Percentiles rank a stretch among this genome's conserved stretches.
These are phyloP conservation scores for Flabesymbios commensalis DNA, from an alignment of 2,888 invertebrate species.

Conservation along the genomic window DNA sequence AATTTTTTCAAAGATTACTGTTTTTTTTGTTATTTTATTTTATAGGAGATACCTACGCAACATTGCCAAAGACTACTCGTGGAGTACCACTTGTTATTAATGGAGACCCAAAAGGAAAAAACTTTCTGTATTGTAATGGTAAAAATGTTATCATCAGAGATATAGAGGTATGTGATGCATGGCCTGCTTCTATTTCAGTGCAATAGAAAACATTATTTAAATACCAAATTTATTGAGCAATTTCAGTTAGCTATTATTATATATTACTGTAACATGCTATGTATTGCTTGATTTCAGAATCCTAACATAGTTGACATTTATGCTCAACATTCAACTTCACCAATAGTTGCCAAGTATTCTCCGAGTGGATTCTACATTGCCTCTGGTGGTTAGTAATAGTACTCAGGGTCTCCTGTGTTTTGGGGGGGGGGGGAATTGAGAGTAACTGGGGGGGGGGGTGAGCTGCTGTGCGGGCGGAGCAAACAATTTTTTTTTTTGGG, in stretches of 20 bases:
- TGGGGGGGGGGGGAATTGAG: too few relatives aligned
- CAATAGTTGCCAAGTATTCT: slow-evolving; percentile 96
- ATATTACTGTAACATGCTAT: background rate
- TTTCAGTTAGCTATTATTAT: background rate
- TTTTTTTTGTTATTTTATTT: slow-evolving; percentile 21
- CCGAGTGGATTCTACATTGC: slow-evolving; percentile 98
- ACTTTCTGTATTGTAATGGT: slow-evolving; percentile 95
- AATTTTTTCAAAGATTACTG: too few relatives aligned
- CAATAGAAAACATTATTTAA: background rate
- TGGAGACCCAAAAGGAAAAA: slow-evolving; percentile 94
- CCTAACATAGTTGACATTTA: slow-evolving; percentile 93
- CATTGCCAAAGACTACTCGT: slow-evolving; percentile 90
- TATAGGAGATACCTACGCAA: slow-evolving; percentile 72
- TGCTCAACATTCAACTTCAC: slow-evolving; percentile 93
- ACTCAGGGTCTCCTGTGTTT: too few relatives aligned
- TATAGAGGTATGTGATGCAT: slow-evolving; percentile 15
- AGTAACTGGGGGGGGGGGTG: too few relatives aligned
- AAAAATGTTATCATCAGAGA: slow-evolving; percentile 92
- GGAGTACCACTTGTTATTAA: slow-evolving; percentile 94
- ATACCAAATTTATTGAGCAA: background rate
- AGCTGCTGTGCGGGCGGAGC: too few relatives aligned
- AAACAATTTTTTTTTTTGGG: too few relatives aligned
- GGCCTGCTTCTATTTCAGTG: background rate
- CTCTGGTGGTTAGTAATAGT: slow-evolving; percentile 79
- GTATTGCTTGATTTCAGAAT: slow-evolving; percentile 67